Evolutionary conservation across 2,797 vertebrate species (phyloP).

Genomic region (Coreius guichenoti): DNA sequence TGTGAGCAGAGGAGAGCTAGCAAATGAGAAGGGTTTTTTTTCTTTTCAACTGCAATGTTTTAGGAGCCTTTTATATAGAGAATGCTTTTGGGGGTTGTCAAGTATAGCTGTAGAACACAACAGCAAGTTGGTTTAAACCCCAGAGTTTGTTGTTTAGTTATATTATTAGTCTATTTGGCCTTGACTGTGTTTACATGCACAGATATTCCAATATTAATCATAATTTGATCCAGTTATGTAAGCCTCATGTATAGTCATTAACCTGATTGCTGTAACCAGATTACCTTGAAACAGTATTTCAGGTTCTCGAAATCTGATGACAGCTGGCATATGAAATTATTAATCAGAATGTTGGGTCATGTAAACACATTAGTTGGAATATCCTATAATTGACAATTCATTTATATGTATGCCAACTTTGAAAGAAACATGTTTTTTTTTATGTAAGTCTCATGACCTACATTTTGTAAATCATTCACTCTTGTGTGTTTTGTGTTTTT

Average conservation of each 20-base stretch:
- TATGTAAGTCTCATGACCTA: not conserved
- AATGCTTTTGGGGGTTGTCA: constrained; percentile 1
- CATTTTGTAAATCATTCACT: too few relatives aligned
- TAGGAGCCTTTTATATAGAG: not conserved
- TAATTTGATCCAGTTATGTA: constrained; percentile 11
- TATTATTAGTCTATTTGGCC: not conserved
- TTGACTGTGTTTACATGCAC: not conserved
- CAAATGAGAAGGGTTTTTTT: not conserved
- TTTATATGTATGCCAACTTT: not conserved
- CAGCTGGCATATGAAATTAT: not conserved
- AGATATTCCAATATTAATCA: constrained; percentile 7
- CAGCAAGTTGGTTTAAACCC: not conserved
- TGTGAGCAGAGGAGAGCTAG: not conserved
- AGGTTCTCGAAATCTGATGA: not conserved
- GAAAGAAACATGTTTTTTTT: not conserved
- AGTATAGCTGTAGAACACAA: not conserved
- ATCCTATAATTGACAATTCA: not conserved
- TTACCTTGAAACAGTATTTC: constrained; percentile 2
- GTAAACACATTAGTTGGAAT: not conserved
- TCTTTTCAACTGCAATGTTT: not conserved
- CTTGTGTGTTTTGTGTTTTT: not conserved
- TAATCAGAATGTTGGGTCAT: not conserved
- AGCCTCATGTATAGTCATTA: constrained; percentile 1
- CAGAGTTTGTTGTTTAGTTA: not conserved
- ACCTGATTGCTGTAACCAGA: constrained; percentile 6